Conservation (phyloP, 2,797 vertebrate species). For the Nasua narica region DNA sequence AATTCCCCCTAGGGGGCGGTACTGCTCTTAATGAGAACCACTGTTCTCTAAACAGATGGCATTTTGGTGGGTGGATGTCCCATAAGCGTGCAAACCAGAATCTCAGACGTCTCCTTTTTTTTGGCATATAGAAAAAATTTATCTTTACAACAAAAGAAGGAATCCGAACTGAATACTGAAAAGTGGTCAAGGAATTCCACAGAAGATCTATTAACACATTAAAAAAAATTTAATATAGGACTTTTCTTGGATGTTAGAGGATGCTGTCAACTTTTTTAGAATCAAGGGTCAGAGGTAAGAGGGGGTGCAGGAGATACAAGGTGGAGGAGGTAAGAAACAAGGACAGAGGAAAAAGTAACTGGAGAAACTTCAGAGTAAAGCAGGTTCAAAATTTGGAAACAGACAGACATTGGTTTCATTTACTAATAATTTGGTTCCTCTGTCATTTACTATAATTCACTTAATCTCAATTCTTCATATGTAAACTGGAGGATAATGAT, state of each 20-base stretch:
- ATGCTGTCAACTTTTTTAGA: not conserved
- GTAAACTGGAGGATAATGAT: not conserved
- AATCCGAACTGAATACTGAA: not conserved
- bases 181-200: not conserved
- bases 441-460: not conserved
- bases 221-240: not conserved
- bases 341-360: not conserved
- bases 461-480: not conserved
- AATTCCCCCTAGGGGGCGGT: conserved; percentile 27
- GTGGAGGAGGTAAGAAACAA: not conserved
- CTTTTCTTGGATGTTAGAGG: not conserved
- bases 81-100: not conserved
- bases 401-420: not conserved
- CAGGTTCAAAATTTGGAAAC: not conserved
- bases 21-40: not conserved
- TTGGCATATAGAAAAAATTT: not conserved
- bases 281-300: not conserved
- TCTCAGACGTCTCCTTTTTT: not conserved
- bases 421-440: not conserved
- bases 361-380: not conserved
- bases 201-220: not conserved
- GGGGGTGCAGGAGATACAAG: no score
- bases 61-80: not conserved
- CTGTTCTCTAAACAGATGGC: not conserved
- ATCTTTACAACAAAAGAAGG: not conserved